These are phyloP conservation scores for Drosophila demipolita DNA, from an alignment of 2,888 invertebrate genomes.

Conservation along the genomic window DNA sequence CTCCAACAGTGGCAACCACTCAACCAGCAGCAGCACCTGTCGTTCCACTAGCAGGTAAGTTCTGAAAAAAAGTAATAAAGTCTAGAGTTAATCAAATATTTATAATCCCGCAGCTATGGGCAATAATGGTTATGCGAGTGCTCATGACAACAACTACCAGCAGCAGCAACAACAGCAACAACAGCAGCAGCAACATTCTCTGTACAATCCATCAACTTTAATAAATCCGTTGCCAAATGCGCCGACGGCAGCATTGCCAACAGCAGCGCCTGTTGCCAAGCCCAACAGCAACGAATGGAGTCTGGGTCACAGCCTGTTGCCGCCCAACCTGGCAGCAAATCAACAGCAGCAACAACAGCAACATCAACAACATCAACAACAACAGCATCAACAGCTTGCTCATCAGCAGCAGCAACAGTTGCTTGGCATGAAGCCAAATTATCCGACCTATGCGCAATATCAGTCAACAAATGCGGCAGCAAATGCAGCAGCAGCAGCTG, in stretches of 20 bases:
- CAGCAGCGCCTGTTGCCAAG: constrained; percentile 35
- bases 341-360: constrained; percentile 49
- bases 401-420: constrained; percentile 45
- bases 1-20: constrained; percentile 78
- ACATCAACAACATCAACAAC: constrained; percentile 41
- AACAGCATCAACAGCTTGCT: constrained; percentile 15
- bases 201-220: constrained; percentile 71
- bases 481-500: constrained; percentile 64
- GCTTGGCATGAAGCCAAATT: constrained; percentile 63
- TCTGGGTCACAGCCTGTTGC: constrained; percentile 59
- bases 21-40: constrained; percentile 34
- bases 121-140: constrained; percentile 50
- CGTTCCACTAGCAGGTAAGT: constrained; percentile 56
- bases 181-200: constrained; percentile 60
- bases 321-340: constrained; percentile 49
- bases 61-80: not conserved
- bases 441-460: constrained; percentile 82
- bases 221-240: constrained; percentile 63
- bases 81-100: not conserved
- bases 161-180: constrained; percentile 49
- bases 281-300: constrained; percentile 65
- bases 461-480: constrained; percentile 76
- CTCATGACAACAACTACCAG: constrained; percentile 60
- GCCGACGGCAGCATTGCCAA: constrained; percentile 22
- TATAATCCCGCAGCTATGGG: constrained; percentile 31